Percentiles rank a stretch among this genome's conserved stretches.
Conservation (phyloP, 2,113 vertebrate species). For the Strigops habroptila region DNA sequence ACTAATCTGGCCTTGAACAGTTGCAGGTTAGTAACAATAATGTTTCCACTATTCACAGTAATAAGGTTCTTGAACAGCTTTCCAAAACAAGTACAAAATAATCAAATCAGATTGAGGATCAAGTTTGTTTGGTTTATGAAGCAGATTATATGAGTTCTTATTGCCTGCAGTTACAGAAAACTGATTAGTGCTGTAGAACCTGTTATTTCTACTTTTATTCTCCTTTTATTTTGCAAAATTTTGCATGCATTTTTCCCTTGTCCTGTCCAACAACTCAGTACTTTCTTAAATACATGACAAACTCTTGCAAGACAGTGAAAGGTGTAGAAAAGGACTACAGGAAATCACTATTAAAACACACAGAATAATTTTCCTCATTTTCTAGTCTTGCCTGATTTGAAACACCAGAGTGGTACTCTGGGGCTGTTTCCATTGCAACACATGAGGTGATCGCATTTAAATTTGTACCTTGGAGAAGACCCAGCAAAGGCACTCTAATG, state of each 20-base stretch:
- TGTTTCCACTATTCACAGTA: neutral
- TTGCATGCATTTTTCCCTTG: neutral
- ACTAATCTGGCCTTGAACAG: neutral
- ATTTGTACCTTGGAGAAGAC: conserved; percentile 37
- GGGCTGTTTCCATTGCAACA: neutral
- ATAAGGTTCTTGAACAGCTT: neutral
- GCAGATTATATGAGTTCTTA: neutral
- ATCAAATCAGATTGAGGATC: neutral
- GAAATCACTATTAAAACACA: neutral
- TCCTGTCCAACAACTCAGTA: neutral
- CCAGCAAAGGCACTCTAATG: neutral
- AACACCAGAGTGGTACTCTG: neutral
- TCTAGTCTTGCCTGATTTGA: neutral
- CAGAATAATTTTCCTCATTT: neutral
- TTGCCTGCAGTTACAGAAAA: neutral
- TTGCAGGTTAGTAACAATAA: neutral
- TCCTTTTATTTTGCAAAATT: neutral
- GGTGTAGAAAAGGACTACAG: neutral
- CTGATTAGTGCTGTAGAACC: neutral
- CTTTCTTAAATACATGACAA: neutral
- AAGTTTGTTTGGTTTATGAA: neutral
- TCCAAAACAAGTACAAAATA: neutral
- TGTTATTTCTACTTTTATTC: neutral
- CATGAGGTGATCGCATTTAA: neutral
- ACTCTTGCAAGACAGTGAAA: neutral